Conservation (phyloP, 1,140 invertebrate species). For the Trichomalopsis sarcophagae region DNA sequence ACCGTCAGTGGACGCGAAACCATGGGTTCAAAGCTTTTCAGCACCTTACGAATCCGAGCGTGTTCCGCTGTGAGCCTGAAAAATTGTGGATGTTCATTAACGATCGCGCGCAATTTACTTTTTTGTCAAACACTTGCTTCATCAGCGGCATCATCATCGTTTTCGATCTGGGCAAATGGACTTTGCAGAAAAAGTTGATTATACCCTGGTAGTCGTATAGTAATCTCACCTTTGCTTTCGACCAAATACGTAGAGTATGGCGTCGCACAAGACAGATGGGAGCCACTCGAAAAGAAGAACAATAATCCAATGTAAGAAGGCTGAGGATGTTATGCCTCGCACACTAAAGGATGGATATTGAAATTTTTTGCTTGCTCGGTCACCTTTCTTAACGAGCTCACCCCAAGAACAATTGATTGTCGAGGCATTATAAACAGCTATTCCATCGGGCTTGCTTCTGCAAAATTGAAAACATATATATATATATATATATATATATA, state of each 20-base stretch:
- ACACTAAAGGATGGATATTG: conserved; percentile 65
- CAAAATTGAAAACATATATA: background rate
- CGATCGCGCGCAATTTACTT: too few relatives aligned
- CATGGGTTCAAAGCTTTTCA: conserved; percentile 60
- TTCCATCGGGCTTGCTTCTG: conserved; percentile 43
- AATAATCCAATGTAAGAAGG: conserved; percentile 58
- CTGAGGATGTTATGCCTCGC: conserved; percentile 62
- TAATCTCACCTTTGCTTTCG: conserved; percentile 62
- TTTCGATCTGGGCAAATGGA: too few relatives aligned
- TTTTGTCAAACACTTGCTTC: too few relatives aligned
- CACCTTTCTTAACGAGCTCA: conserved; percentile 60
- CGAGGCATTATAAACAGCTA: conserved; percentile 58
- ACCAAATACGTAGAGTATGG: conserved; percentile 34
- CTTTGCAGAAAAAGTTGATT: too few relatives aligned
- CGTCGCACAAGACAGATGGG: conserved; percentile 62
- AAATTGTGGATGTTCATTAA: conserved; percentile 8
- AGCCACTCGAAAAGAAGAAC: conserved; percentile 65
- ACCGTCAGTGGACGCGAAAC: conserved; percentile 57
- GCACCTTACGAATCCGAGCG: conserved; percentile 60
- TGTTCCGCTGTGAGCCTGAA: conserved; percentile 60
- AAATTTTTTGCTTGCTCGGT: conserved; percentile 57
- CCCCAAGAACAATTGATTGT: conserved; percentile 63
- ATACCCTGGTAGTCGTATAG: background rate
- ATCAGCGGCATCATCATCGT: too few relatives aligned
- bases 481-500: too few relatives aligned